Conservation (phyloP, 2,113 vertebrate species). For the Prochilodus magdalenae region DNA sequence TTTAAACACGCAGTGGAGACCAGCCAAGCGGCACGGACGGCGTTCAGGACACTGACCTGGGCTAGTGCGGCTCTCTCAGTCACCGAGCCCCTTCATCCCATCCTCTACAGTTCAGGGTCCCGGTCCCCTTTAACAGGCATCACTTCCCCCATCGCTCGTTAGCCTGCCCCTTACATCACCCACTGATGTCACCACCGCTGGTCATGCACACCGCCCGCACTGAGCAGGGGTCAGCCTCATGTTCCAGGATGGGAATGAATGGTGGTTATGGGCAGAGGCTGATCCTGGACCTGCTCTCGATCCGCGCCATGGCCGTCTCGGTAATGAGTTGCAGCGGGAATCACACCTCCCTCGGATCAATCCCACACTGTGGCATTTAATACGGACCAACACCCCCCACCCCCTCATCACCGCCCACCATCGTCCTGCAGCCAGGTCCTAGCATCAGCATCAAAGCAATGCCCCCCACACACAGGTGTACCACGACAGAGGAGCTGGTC, state of each 20-base stretch:
- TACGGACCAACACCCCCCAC: background rate
- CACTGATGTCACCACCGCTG: slow-evolving; percentile 1
- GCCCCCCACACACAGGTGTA: background rate
- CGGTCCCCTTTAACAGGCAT: background rate
- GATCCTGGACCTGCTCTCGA: background rate
- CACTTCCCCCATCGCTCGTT: background rate
- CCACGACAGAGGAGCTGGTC: background rate
- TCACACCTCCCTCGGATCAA: slow-evolving; percentile 33
- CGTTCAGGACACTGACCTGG: background rate
- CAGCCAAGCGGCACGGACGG: too few species aligned
- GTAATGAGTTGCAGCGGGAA: background rate
- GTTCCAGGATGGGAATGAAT: background rate
- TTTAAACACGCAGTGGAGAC: too few species aligned
- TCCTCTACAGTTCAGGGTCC: background rate
- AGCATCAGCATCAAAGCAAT: background rate
- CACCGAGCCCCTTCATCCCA: background rate
- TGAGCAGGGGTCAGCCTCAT: background rate
- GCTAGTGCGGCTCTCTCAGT: background rate
- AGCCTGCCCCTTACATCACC: background rate
- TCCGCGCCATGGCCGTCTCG: background rate
- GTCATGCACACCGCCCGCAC: background rate
- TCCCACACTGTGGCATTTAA: slow-evolving; percentile 30
- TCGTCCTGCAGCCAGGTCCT: background rate
- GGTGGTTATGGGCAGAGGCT: background rate
- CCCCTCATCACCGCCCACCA: background rate